These are phyloP conservation scores for Trinorchestia longiramus DNA, from an alignment of 1,140 invertebrate species.

Conservation along the genomic window DNA sequence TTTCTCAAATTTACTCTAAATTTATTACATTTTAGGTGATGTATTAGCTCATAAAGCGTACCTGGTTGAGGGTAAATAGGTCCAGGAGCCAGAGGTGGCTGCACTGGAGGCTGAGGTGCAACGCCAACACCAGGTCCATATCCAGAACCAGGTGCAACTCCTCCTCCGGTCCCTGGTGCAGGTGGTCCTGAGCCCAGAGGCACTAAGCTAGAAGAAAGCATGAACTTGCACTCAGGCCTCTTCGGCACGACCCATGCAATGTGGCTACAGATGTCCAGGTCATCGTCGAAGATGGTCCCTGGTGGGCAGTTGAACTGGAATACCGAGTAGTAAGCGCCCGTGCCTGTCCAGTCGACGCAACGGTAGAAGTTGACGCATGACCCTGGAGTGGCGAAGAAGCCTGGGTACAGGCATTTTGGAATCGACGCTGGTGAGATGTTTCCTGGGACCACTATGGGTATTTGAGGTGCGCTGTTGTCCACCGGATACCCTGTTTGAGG, in stretches of 20 bases:
- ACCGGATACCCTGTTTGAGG: not conserved
- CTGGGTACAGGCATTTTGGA: slow-evolving; percentile 73
- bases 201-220: slow-evolving; percentile 8
- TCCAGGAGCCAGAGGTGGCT: not conserved
- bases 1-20: not conserved
- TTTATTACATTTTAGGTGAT: no score
- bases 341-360: slow-evolving; percentile 77
- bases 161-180: slow-evolving; percentile 10
- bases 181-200: slow-evolving; percentile 42
- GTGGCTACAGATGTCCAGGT: slow-evolving; percentile 67
- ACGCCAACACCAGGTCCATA: slow-evolving; percentile 48
- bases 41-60: not conserved
- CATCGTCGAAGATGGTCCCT: slow-evolving; percentile 70
- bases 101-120: slow-evolving; percentile 35
- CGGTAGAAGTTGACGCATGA: slow-evolving; percentile 80
- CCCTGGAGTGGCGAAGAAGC: slow-evolving; percentile 77
- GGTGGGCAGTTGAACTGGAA: slow-evolving; percentile 70
- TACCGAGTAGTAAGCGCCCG: slow-evolving; percentile 73
- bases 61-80: not conserved
- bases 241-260: slow-evolving; percentile 59
- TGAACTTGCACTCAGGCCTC: slow-evolving; percentile 58
- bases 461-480: not conserved
- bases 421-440: slow-evolving; percentile 35
- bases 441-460: not conserved
- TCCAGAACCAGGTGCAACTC: slow-evolving; percentile 14